Evolutionary conservation across 2,888 invertebrate genomes (phyloP).

Genomic region (Idaea dimidiata): DNA sequence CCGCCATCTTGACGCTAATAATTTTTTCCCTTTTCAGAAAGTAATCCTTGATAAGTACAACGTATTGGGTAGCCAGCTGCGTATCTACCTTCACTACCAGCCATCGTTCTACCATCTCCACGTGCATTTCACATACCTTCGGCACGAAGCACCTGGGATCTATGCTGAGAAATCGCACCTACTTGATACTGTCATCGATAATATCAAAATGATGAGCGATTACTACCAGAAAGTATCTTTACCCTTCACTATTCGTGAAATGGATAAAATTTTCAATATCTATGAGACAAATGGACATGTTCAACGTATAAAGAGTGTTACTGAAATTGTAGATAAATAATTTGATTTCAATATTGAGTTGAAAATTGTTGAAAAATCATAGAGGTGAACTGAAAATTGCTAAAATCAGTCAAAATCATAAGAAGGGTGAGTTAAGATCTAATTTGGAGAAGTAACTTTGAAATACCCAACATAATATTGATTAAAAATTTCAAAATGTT

Average conservation of each 20-base stretch:
- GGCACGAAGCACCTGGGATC: constrained; percentile 90
- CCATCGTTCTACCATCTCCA: constrained; percentile 98
- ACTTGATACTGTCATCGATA: constrained; percentile 92
- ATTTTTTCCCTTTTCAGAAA: constrained; percentile 75
- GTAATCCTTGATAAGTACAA: constrained; percentile 89
- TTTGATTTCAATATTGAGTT: constrained; percentile 13
- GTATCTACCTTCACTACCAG: constrained; percentile 96
- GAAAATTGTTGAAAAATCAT: neutral
- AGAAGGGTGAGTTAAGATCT: no score
- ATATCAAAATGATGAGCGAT: constrained; percentile 89
- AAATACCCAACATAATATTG: no score
- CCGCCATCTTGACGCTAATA: no score
- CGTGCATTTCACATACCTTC: constrained; percentile 92
- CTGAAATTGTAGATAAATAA: constrained; percentile 59
- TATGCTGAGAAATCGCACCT: constrained; percentile 93
- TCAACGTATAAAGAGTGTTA: constrained; percentile 60
- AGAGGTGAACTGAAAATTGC: constrained; percentile 6
- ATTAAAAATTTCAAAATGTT: constrained; percentile 53
- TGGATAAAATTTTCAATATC: constrained; percentile 85
- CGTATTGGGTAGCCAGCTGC: constrained; percentile 84
- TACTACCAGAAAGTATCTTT: constrained; percentile 93
- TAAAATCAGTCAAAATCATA: neutral
- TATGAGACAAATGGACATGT: constrained; percentile 81
- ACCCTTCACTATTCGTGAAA: constrained; percentile 89
- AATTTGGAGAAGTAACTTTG: no score